Percentiles rank a stretch among this genome's conserved stretches.
Evolutionary conservation across 2,797 vertebrate genomes (phyloP).

Genomic region (Esox lucius): DNA sequence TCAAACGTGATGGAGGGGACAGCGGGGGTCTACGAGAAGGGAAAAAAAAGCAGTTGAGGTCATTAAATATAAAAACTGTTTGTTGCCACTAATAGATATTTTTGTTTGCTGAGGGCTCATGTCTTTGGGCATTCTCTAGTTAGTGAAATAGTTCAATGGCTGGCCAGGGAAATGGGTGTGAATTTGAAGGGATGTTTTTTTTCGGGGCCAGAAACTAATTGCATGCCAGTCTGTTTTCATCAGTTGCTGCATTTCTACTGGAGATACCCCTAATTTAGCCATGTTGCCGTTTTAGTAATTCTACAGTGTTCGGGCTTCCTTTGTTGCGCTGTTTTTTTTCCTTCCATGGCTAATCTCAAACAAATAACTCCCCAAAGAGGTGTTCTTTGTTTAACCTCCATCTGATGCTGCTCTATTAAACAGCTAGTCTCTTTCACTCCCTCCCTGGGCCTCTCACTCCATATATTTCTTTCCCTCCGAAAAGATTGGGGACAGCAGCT

Average conservation of each 20-base stretch:
- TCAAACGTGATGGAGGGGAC: conserved; percentile 66
- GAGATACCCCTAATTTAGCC: conserved; percentile 11
- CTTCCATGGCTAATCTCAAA: conserved; percentile 45
- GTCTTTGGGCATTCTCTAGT: conserved; percentile 13
- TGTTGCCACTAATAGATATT: conserved; percentile 62
- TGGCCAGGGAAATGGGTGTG: conserved; percentile 33
- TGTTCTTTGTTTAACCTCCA: conserved; percentile 54
- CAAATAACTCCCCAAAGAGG: conserved; percentile 34
- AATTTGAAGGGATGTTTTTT: conserved; percentile 1
- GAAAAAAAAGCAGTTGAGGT: conserved; percentile 46
- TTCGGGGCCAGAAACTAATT: no score
- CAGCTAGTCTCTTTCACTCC: conserved; percentile 9
- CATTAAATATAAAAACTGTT: conserved; percentile 76
- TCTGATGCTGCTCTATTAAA: conserved; percentile 33
- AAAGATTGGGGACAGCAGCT: conserved; percentile 46
- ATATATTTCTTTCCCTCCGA: neutral
- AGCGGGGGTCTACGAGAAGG: conserved; percentile 48
- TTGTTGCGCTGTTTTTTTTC: conserved; percentile 11
- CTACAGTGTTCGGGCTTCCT: conserved; percentile 12
- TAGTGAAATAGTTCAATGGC: conserved; percentile 38
- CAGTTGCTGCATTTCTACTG: neutral
- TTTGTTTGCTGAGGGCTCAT: conserved; percentile 54
- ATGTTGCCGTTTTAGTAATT: conserved; percentile 8
- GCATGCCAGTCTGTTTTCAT: neutral
- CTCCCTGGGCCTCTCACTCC: conserved; percentile 19